A percentile compares a stretch with the other conserved stretches of the same genome.
phyloP scores from a whole-genome alignment of 2,113 vertebrate genomes.

The Suncus etruscus region DNA sequence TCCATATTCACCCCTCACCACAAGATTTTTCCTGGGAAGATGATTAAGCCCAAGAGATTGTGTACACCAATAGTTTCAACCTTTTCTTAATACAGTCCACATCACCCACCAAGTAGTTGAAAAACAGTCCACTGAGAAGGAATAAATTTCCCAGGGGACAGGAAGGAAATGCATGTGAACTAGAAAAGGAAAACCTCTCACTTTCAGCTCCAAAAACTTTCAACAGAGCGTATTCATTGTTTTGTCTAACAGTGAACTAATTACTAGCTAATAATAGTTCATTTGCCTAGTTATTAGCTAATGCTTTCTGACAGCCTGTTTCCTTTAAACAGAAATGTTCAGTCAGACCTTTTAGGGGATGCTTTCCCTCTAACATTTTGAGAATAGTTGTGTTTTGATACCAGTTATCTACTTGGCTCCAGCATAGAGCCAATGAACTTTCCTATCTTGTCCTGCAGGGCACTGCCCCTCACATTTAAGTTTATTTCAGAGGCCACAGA shows the following conservation, averaged over 20 bases:
- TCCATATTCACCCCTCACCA: background rate
- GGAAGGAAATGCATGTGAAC: background rate
- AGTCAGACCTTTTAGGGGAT: background rate
- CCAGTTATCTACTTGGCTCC: background rate
- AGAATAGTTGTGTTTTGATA: background rate
- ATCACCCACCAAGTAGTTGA: too few species aligned
- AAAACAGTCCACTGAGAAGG: too few species aligned
- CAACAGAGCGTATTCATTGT: background rate
- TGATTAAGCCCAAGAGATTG: too few species aligned
- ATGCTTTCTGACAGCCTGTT: slow-evolving; percentile 11
- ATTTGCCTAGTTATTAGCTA: background rate
- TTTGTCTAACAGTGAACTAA: background rate
- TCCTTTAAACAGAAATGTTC: background rate
- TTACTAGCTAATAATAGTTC: too few species aligned
- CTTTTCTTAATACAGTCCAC: too few species aligned
- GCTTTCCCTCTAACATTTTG: background rate
- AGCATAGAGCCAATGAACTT: background rate
- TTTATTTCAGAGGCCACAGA: slow-evolving; percentile 20
- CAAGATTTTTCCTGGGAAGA: background rate
- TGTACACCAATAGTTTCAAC: too few species aligned
- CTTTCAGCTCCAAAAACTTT: background rate
- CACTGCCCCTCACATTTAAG: background rate
- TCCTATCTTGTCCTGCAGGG: background rate
- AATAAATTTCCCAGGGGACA: background rate
- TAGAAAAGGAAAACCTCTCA: background rate